Percentiles rank a stretch among this genome's conserved stretches.
Evolutionary conservation across 2,113 vertebrate species (phyloP).

Genomic region (Malurus melanocephalus): DNA sequence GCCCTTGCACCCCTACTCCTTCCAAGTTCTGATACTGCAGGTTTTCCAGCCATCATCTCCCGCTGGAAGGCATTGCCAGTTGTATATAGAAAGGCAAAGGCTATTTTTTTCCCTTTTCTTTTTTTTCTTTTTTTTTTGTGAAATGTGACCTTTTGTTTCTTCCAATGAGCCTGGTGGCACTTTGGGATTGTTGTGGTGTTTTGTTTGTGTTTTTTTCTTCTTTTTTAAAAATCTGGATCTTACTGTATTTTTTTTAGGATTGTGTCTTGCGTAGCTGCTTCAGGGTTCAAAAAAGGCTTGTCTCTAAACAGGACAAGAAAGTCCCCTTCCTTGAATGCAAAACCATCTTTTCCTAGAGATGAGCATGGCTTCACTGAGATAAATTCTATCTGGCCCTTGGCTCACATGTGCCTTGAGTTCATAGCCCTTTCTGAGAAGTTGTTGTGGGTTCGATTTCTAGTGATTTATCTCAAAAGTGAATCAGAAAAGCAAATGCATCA

Average conservation of each 20-base stretch:
- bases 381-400: not conserved
- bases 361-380: not conserved
- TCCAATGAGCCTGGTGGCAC: not conserved
- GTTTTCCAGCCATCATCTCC: not conserved
- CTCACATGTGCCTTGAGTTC: not conserved
- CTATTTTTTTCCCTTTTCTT: not conserved
- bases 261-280: not conserved
- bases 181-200: not conserved
- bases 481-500: not conserved
- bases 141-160: not conserved
- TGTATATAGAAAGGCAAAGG: not conserved
- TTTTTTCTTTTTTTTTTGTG: not conserved
- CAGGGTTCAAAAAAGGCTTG: not conserved
- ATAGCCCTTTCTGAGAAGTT: not conserved
- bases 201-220: not conserved
- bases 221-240: not conserved
- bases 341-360: not conserved
- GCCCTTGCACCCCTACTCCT: fast-evolving
- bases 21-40: not conserved
- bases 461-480: not conserved
- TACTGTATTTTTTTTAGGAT: not conserved
- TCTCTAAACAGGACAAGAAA: not conserved
- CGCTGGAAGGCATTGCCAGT: not conserved
- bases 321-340: not conserved
- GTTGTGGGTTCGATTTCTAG: not conserved